A percentile compares a stretch with the other conserved stretches of the same genome.
Conservation (phyloP, 2,113 vertebrate species). For the Pseudonaja textilis region DNA sequence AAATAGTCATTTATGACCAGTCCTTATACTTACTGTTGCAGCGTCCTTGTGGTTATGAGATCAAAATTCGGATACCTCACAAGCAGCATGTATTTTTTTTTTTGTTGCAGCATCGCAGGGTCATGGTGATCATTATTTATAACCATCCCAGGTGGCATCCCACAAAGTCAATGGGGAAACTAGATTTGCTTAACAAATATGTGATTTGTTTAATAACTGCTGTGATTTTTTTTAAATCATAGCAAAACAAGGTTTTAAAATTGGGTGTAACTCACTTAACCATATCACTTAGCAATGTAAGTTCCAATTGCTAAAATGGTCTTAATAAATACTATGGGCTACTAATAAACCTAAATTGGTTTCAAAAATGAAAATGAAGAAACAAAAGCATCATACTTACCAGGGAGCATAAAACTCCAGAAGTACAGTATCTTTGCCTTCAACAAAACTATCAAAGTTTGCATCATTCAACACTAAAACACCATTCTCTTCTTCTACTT, state of each 20-base stretch:
- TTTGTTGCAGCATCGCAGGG: background rate
- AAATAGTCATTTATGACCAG: background rate
- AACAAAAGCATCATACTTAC: conserved; percentile 61
- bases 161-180: background rate
- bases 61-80: background rate
- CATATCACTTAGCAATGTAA: background rate
- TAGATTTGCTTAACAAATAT: background rate
- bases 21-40: background rate
- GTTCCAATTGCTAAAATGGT: background rate
- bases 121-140: background rate
- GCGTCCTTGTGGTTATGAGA: background rate
- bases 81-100: background rate
- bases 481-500: conserved; percentile 92
- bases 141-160: background rate
- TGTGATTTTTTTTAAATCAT: background rate
- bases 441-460: conserved; percentile 89
- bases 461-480: conserved; percentile 84
- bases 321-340: too few relatives aligned
- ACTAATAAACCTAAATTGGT: background rate
- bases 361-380: background rate
- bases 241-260: background rate
- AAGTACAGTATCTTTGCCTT: conserved; percentile 88
- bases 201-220: background rate
- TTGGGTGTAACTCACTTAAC: background rate
- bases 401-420: conserved; percentile 97